Evolutionary conservation across 2,888 invertebrate species (phyloP).

Genomic region (Spodoptera littoralis): DNA sequence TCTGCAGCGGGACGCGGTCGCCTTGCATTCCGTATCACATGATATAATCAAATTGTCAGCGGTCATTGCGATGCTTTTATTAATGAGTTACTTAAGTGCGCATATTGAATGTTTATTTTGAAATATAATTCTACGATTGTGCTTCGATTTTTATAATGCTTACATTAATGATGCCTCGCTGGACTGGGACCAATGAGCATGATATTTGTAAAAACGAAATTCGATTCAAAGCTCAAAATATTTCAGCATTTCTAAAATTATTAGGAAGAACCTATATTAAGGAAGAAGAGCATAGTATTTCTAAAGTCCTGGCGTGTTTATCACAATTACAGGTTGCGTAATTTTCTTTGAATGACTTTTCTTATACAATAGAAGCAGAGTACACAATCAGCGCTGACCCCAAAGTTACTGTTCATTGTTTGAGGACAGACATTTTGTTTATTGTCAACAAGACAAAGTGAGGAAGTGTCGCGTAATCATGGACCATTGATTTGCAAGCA

Average conservation of each 20-base stretch:
- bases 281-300: too few relatives aligned
- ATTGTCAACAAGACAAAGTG: constrained; percentile 75
- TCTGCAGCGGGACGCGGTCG: constrained; percentile 38
- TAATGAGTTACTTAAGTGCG: constrained; percentile 1
- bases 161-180: not conserved
- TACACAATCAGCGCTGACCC: constrained; percentile 40
- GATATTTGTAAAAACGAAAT: too few relatives aligned
- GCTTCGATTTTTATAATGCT: too few relatives aligned
- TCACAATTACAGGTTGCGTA: constrained; percentile 15
- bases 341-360: constrained; percentile 27
- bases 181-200: not conserved
- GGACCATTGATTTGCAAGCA: constrained; percentile 58
- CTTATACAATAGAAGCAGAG: constrained; percentile 31
- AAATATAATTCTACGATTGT: not conserved
- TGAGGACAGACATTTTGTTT: constrained; percentile 49
- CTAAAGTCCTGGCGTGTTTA: too few relatives aligned
- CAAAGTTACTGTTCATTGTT: constrained; percentile 49
- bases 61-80: constrained; percentile 13
- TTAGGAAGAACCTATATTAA: not conserved
- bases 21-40: constrained; percentile 58
- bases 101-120: constrained; percentile 2
- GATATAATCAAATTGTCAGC: constrained; percentile 52
- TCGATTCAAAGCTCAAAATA: not conserved
- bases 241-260: not conserved
- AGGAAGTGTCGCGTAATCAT: constrained; percentile 70